Conservation (phyloP, 2,113 vertebrate species). For the Rhea pennata region DNA sequence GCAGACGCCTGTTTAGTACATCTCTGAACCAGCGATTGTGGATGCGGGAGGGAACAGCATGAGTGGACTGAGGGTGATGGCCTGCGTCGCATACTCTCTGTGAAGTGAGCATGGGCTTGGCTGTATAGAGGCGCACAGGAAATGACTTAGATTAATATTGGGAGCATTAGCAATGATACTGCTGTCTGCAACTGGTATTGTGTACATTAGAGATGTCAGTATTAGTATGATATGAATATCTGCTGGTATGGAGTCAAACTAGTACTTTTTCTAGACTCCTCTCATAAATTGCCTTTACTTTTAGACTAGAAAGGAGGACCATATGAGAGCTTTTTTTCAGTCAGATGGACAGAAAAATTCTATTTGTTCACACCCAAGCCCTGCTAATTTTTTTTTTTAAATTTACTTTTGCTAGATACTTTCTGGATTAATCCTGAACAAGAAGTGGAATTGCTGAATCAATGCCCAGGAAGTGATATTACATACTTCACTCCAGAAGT, state of each 20-base stretch:
- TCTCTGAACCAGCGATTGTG: background rate
- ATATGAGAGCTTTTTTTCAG: background rate
- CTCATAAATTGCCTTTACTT: background rate
- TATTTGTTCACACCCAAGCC: background rate
- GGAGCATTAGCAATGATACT: fast-evolving
- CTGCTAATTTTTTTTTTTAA: background rate
- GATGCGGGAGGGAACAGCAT: background rate
- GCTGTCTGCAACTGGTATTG: background rate
- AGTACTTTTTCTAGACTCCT: background rate
- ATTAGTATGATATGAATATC: fast-evolving
- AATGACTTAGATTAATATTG: too few relatives aligned
- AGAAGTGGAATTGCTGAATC: slow-evolving; percentile 19
- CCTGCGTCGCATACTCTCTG: background rate
- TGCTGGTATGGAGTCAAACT: background rate
- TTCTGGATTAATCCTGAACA: slow-evolving; percentile 34
- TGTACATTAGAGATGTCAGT: background rate
- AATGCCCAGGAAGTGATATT: background rate
- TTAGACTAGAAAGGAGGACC: background rate
- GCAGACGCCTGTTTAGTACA: fast-evolving
- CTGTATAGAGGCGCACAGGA: background rate
- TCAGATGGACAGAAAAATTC: background rate
- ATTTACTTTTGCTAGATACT: slow-evolving; percentile 2
- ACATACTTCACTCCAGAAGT: background rate
- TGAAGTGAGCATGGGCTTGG: too few relatives aligned
- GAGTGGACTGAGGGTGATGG: background rate